Percentiles rank a stretch among this genome's conserved stretches.
These are phyloP conservation scores for Parnassius smintheus DNA, from an alignment of 2,888 invertebrate species.

Conservation along the genomic window DNA sequence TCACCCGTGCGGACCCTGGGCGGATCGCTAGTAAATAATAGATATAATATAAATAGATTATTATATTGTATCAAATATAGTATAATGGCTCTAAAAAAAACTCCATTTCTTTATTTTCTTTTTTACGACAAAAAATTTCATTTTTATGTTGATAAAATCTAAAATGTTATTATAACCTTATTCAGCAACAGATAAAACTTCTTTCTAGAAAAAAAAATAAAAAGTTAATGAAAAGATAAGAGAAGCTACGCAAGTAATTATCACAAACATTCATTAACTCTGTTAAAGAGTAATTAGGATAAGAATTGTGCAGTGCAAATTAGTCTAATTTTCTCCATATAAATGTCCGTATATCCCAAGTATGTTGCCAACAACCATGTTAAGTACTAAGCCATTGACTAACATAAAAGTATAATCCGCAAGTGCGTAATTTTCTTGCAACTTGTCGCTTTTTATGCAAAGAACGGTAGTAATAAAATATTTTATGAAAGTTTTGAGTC, in stretches of 20 bases:
- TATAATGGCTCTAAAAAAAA: no score
- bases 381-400: not conserved
- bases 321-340: conserved; percentile 7
- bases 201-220: conserved; percentile 4
- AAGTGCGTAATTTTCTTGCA: not conserved
- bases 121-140: no score
- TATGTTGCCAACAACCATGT: conserved; percentile 2
- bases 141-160: no score
- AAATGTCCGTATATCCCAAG: not conserved
- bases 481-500: no score
- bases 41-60: no score
- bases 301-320: conserved; percentile 9
- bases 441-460: not conserved
- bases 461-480: not conserved
- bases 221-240: conserved; percentile 17
- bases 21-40: no score
- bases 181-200: no score
- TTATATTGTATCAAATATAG: no score
- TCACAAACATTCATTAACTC: conserved; percentile 21
- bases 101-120: no score
- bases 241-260: conserved; percentile 15
- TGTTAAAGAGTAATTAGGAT: conserved; percentile 19
- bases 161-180: no score
- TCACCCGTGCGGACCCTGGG: no score
- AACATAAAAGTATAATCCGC: not conserved